phyloP scores from a whole-genome alignment of 2,888 invertebrate species.

The Drosophila macrospina region DNA sequence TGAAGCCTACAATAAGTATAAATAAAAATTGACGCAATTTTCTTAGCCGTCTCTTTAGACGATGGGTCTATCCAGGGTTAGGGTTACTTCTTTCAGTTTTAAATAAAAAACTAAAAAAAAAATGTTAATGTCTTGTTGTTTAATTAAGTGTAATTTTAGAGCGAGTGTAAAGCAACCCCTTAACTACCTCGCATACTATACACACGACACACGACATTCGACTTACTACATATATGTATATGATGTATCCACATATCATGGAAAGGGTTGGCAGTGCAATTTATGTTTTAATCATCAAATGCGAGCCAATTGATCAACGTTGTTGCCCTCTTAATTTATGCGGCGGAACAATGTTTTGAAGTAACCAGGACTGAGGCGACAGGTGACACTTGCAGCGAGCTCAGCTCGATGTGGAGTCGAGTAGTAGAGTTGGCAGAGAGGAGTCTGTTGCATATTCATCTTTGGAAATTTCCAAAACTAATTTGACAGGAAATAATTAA shows the following conservation, averaged over 20 bases:
- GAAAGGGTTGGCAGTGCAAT: slow-evolving; percentile 62
- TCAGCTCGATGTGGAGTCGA: neutral
- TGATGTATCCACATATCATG: slow-evolving; percentile 29
- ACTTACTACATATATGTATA: slow-evolving; percentile 1
- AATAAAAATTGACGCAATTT: slow-evolving; percentile 28
- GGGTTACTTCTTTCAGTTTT: slow-evolving; percentile 24
- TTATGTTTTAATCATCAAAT: slow-evolving; percentile 80
- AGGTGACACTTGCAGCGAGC: slow-evolving; percentile 66
- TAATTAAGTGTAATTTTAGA: slow-evolving; percentile 84
- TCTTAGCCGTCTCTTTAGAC: slow-evolving; percentile 5
- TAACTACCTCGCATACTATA: slow-evolving; percentile 35
- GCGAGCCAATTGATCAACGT: slow-evolving; percentile 75
- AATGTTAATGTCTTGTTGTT: slow-evolving; percentile 82
- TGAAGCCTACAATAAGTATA: slow-evolving; percentile 16
- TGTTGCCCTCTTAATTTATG: slow-evolving; percentile 67
- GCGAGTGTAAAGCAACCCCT: slow-evolving; percentile 62
- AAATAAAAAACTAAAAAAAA: slow-evolving; percentile 57
- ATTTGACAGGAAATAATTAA: slow-evolving; percentile 81
- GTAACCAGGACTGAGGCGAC: slow-evolving; percentile 49
- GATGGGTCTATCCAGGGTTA: slow-evolving; percentile 7
- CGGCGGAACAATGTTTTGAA: slow-evolving; percentile 74
- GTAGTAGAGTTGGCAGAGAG: neutral
- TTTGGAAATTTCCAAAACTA: slow-evolving; percentile 63
- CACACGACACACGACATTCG: neutral
- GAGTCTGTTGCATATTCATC: slow-evolving; percentile 54